Evolutionary conservation across 92 coral and sea anemone species (phyloP).

Genomic region (Parazoanthus atlanticus): DNA sequence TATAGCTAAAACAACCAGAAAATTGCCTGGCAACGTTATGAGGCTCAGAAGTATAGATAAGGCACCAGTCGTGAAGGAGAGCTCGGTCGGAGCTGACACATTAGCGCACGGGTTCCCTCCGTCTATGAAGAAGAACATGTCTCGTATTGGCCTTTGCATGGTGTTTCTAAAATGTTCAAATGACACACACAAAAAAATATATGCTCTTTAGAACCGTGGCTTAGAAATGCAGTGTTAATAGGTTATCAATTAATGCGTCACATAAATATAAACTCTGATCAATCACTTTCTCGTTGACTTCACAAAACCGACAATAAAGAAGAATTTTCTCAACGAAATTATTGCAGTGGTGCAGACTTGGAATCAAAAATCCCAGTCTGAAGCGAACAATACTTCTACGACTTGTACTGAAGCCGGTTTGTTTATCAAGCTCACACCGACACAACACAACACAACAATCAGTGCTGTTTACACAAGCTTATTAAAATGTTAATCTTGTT

Average conservation of each 20-base stretch:
- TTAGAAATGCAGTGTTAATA: too few species aligned
- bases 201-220: too few species aligned
- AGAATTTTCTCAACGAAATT: neutral
- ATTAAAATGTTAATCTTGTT: neutral
- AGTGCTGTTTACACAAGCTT: slow-evolving; percentile 15
- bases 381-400: neutral
- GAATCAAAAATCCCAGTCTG: neutral
- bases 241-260: neutral
- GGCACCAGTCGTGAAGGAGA: slow-evolving; percentile 81
- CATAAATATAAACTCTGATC: too few species aligned
- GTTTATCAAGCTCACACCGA: neutral
- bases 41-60: slow-evolving; percentile 71
- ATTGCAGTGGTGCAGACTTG: neutral
- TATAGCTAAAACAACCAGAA: slow-evolving; percentile 82
- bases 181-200: neutral
- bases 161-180: neutral
- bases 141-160: slow-evolving; percentile 35
- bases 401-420: neutral
- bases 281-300: neutral
- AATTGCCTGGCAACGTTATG: slow-evolving; percentile 84
- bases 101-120: slow-evolving; percentile 65
- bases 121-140: slow-evolving; percentile 52
- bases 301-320: neutral
- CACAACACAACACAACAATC: neutral
- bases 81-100: slow-evolving; percentile 60